Evolutionary conservation across 2,888 invertebrate genomes (phyloP), one percentile per base, ranked within the genome.

Genomic region (Drosophila paucipuncta): DNA sequence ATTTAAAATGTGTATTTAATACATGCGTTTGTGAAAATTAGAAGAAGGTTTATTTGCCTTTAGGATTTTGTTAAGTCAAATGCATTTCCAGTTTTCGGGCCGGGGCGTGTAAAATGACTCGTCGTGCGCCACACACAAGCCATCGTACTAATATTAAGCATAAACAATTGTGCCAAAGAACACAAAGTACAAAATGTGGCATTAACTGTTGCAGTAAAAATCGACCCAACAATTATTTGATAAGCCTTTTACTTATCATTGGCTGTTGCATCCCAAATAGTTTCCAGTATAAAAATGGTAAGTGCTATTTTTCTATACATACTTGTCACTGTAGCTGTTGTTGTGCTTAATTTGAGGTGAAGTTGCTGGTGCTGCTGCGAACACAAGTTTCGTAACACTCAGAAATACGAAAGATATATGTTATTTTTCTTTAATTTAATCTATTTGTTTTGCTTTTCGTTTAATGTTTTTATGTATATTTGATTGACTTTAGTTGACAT

Each of bases 201-300:
- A 62, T 50, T 33, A 57, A 50, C 57, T 50, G 33, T 47, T 60
- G 28, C 33, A 54, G 28, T 39, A 6, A 63, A 30, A 47, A 60
- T 43, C 37, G 43, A 9, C 52, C 37, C 22, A 50, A 60, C 41
- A 54, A 35, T 52, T 66, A 68, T 63, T 64, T 75, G 77, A 79
- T 88, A 72, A 67, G 66, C 58, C 47, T 89, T 60, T 64, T 85
- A 35, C 55, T 85, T 55, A 70, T 86, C 25, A 68, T 71, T 63
- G 78, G 74, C 73, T 81, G 69, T 39, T 79, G 85, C 70, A 77
- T 87, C 53, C 64, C 76, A 52, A 68, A 59, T 64, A 81, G 78
- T 77, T 78, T 66, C 68, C 89, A 87, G 53, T 84, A 80, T 55
- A 89, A 86, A 77, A 89, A 89, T 77, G 89, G 87, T 87, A 65